These are phyloP conservation scores for Macrophya annulata DNA, from an alignment of 2,888 invertebrate genomes.

Conservation along the genomic window DNA sequence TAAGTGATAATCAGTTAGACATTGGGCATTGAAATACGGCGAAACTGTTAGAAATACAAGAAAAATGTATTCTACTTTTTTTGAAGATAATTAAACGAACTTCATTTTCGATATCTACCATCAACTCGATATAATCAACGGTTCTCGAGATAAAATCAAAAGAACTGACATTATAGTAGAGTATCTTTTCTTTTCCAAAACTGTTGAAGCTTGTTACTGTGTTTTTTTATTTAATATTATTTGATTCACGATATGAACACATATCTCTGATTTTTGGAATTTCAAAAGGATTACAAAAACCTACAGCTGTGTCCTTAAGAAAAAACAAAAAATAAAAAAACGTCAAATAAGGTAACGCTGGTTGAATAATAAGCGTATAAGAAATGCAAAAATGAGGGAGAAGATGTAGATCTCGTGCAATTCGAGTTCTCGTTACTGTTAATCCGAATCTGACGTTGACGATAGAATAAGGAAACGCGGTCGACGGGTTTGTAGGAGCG, in stretches of 20 bases:
- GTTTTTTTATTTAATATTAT: no score
- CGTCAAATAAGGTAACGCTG: no score
- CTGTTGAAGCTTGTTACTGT: no score
- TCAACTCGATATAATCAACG: background rate
- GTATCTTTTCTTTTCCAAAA: background rate
- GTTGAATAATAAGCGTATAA: background rate
- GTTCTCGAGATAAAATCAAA: conserved; percentile 1
- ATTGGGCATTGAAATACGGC: background rate
- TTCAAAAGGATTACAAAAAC: background rate
- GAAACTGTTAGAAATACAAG: background rate
- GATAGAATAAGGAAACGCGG: conserved; percentile 9
- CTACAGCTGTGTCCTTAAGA: background rate
- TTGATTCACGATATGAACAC: no score
- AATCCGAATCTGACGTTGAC: conserved; percentile 36
- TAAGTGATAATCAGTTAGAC: no score
- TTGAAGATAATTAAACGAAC: background rate
- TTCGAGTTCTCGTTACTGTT: background rate
- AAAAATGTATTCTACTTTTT: background rate
- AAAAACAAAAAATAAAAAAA: background rate
- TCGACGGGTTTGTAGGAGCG: background rate
- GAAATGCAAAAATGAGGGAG: background rate
- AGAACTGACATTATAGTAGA: no score
- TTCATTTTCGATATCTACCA: background rate
- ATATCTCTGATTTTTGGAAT: no score
- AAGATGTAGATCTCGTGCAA: background rate